phyloP scores from a whole-genome alignment of 92 coral and sea anemone species.

The Heliopora coerulea region DNA sequence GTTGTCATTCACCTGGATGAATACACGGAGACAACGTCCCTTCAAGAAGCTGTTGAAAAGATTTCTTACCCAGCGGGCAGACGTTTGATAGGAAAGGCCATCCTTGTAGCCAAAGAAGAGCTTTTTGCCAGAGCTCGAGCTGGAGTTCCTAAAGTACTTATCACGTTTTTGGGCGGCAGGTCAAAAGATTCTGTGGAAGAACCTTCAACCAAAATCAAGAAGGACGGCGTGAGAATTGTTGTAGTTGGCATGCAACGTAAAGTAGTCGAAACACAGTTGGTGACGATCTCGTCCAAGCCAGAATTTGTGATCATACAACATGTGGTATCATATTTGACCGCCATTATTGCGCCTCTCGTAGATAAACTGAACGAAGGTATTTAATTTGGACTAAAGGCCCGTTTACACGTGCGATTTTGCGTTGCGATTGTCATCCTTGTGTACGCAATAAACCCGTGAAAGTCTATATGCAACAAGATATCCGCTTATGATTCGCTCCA shows the following conservation, averaged over 20 bases:
- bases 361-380: conserved; percentile 37
- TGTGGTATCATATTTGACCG: not conserved
- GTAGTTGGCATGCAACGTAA: conserved; percentile 59
- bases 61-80: conserved; percentile 59
- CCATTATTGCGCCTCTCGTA: conserved; percentile 33
- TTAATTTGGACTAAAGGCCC: too few species aligned
- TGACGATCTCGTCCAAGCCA: conserved; percentile 57
- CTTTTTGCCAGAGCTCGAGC: conserved; percentile 59
- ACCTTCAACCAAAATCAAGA: conserved; percentile 53
- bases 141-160: conserved; percentile 64
- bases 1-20: conserved; percentile 60
- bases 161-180: conserved; percentile 60
- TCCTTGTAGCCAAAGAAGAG: conserved; percentile 46
- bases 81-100: conserved; percentile 68
- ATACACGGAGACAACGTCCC: conserved; percentile 48
- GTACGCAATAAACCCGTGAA: too few species aligned
- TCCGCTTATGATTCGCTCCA: too few species aligned
- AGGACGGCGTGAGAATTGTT: conserved; percentile 49
- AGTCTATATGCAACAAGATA: too few species aligned
- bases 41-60: conserved; percentile 53
- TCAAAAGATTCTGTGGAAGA: conserved; percentile 51
- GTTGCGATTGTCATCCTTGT: too few species aligned
- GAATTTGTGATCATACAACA: conserved; percentile 20
- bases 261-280: conserved; percentile 51
- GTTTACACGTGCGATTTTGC: too few species aligned